Evolutionary conservation across 1,140 invertebrate genomes (phyloP).

Genomic region (Vanessa atalanta): DNA sequence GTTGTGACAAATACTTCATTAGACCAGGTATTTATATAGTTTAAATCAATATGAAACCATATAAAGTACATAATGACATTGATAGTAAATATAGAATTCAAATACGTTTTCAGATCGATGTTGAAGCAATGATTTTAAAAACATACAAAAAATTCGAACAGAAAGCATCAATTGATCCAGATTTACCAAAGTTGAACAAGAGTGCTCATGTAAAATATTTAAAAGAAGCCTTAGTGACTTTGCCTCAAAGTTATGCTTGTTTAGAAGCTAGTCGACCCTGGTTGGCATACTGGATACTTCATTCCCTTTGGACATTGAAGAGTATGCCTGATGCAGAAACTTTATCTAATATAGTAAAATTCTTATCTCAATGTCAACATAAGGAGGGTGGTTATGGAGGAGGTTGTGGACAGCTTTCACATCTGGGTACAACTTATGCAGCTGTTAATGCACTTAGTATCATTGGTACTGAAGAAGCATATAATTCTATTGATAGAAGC

Average conservation of each 20-base stretch:
- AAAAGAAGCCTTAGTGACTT: conserved; percentile 84
- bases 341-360: conserved; percentile 85
- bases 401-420: conserved; percentile 94
- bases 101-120: conserved; percentile 82
- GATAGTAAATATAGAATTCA: not conserved
- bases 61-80: not conserved
- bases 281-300: conserved; percentile 97
- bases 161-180: conserved; percentile 79
- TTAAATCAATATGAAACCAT: not conserved
- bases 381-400: conserved; percentile 95
- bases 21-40: conserved; percentile 79
- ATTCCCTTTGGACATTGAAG: conserved; percentile 92
- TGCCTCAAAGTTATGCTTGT: conserved; percentile 88
- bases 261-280: conserved; percentile 97
- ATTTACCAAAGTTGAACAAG: conserved; percentile 84
- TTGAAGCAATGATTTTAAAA: conserved; percentile 84
- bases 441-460: conserved; percentile 95
- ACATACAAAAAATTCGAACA: conserved; percentile 84
- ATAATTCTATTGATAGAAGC: conserved; percentile 91
- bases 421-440: conserved; percentile 98
- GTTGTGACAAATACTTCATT: conserved; percentile 79
- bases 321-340: conserved; percentile 85
- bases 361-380: conserved; percentile 89
- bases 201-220: conserved; percentile 86
- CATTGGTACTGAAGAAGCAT: conserved; percentile 93